Conservation (phyloP, 2,797 vertebrate species). For the Sebastes elongatus region DNA sequence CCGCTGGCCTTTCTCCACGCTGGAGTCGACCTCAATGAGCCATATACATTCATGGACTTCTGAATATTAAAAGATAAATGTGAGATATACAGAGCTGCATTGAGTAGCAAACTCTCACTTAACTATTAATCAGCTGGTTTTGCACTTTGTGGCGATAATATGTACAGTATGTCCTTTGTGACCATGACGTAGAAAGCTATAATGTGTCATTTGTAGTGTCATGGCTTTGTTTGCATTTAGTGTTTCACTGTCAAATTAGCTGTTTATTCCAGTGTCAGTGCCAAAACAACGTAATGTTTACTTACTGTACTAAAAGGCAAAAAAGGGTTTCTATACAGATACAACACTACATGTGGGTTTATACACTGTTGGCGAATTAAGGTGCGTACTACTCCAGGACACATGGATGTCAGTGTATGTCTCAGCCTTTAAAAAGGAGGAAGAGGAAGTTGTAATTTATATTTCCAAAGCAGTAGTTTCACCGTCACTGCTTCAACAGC, state of each 20-base stretch:
- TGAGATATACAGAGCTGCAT: background rate
- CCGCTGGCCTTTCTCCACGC: constrained; percentile 18
- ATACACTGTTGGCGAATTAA: constrained; percentile 10
- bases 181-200: constrained; percentile 16
- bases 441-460: background rate
- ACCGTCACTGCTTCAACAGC: constrained; percentile 1
- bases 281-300: constrained; percentile 53
- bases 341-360: constrained; percentile 9
- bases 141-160: constrained; percentile 1
- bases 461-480: constrained; percentile 17
- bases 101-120: constrained; percentile 8
- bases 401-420: constrained; percentile 10
- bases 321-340: constrained; percentile 24
- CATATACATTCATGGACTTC: constrained; percentile 34
- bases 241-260: constrained; percentile 41
- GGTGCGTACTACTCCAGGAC: constrained; percentile 5
- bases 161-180: constrained; percentile 47
- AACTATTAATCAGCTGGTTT: constrained; percentile 2
- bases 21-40: constrained; percentile 36
- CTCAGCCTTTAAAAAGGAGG: constrained; percentile 12
- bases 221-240: constrained; percentile 45
- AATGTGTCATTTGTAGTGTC: constrained; percentile 42
- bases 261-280: constrained; percentile 51
- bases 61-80: background rate
- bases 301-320: constrained; percentile 10